Conservation (phyloP, 2,888 invertebrate genomes). For the Trachelus iudaicus region DNA sequence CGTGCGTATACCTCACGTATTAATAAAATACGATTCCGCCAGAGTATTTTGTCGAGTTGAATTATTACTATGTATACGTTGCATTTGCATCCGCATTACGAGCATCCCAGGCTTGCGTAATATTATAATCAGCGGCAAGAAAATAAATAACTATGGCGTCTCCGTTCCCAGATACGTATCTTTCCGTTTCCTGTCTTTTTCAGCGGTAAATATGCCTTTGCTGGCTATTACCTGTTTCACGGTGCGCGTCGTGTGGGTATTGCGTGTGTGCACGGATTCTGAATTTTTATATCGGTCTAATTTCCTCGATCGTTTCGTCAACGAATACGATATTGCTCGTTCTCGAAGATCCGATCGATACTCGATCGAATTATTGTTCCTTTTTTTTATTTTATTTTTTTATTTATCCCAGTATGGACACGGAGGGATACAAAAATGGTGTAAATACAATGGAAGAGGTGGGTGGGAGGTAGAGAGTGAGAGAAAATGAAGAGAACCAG, state of each 20-base stretch:
- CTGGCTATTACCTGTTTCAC: no score
- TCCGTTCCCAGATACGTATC: conserved; percentile 9
- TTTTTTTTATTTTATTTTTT: no score
- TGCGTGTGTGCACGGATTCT: no score
- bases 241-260: no score
- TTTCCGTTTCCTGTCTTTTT: not conserved
- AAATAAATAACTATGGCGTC: conserved; percentile 51
- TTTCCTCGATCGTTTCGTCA: no score
- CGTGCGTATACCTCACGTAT: conserved; percentile 27
- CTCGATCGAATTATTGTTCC: no score
- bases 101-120: conserved; percentile 47
- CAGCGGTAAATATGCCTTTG: no score
- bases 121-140: conserved; percentile 54
- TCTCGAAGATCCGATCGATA: no score
- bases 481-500: not conserved
- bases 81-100: conserved; percentile 47
- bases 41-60: conserved; percentile 36
- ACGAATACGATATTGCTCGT: no score
- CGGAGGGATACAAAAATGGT: no score
- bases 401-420: no score
- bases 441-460: not conserved
- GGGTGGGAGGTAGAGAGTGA: not conserved
- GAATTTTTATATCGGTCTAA: no score
- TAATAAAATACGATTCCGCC: conserved; percentile 43
- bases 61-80: conserved; percentile 23